These are phyloP conservation scores for Pangasius mekongensis DNA, from an alignment of 2,797 vertebrate genomes.

Conservation along the genomic window DNA sequence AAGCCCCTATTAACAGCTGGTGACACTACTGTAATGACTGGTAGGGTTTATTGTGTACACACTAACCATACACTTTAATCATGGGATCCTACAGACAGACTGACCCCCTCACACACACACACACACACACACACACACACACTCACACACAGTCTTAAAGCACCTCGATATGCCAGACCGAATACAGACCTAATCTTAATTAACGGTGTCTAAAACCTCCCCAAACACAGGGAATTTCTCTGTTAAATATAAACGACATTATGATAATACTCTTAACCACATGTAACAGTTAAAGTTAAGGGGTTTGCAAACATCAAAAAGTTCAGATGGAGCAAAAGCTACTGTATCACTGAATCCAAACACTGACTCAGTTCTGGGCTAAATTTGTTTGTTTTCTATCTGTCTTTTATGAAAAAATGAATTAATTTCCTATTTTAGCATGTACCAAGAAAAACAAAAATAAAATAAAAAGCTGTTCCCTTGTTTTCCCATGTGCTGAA, in stretches of 20 bases:
- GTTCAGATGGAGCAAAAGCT: background rate
- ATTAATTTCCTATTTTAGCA: background rate
- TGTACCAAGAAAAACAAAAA: no score
- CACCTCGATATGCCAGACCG: background rate
- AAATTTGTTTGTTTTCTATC: background rate
- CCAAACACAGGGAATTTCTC: background rate
- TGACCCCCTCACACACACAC: background rate
- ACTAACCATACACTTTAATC: slow-evolving; percentile 39
- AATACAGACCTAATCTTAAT: background rate
- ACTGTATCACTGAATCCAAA: background rate
- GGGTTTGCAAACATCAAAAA: background rate
- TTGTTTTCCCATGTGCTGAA: background rate
- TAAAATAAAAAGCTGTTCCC: background rate
- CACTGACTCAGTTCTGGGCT: background rate
- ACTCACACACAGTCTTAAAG: background rate
- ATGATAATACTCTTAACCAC: background rate
- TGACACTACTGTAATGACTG: slow-evolving; percentile 40
- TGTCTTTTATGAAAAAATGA: no score
- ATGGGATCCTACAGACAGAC: slow-evolving; percentile 24
- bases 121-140: background rate
- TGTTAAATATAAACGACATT: slow-evolving; percentile 16
- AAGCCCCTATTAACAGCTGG: background rate
- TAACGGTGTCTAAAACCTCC: slow-evolving; percentile 12
- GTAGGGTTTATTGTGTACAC: slow-evolving; percentile 47
- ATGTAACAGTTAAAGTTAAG: slow-evolving; percentile 6